phyloP scores from a whole-genome alignment of 2,113 vertebrate genomes.

The Corythornis vintsioides region DNA sequence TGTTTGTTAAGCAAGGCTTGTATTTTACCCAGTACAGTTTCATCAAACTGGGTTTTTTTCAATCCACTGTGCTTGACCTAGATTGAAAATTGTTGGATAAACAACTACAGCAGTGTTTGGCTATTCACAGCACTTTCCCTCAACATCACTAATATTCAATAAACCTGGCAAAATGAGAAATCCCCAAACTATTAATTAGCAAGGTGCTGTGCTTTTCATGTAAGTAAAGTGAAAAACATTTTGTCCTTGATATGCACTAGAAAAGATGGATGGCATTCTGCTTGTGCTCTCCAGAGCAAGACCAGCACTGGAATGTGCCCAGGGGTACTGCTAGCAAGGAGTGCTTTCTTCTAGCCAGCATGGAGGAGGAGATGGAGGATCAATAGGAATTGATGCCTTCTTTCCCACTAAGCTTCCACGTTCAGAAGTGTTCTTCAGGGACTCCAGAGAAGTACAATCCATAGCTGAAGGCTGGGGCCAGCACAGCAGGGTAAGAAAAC shows the following conservation, averaged over 20 bases:
- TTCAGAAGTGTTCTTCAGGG: background rate
- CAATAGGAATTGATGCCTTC: background rate
- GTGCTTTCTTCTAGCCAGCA: background rate
- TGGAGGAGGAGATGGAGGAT: background rate
- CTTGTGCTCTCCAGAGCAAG: background rate
- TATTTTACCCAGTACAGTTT: background rate
- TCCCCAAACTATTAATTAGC: background rate
- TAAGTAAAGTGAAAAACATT: background rate
- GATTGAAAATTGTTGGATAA: background rate
- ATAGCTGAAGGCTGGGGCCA: background rate
- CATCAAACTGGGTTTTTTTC: background rate
- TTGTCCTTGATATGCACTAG: background rate
- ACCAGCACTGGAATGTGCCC: background rate
- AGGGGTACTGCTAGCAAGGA: background rate
- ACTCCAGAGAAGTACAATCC: background rate
- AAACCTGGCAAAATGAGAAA: slow-evolving; percentile 11
- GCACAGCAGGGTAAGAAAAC: background rate
- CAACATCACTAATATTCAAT: background rate
- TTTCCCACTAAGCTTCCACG: background rate
- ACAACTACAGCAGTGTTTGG: background rate
- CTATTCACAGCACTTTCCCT: background rate
- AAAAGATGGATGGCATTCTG: background rate
- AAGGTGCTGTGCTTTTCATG: background rate
- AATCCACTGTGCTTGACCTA: background rate
- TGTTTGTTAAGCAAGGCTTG: background rate